These are phyloP conservation scores for Buathra laborator DNA, from an alignment of 2,888 invertebrate species.

Conservation along the genomic window DNA sequence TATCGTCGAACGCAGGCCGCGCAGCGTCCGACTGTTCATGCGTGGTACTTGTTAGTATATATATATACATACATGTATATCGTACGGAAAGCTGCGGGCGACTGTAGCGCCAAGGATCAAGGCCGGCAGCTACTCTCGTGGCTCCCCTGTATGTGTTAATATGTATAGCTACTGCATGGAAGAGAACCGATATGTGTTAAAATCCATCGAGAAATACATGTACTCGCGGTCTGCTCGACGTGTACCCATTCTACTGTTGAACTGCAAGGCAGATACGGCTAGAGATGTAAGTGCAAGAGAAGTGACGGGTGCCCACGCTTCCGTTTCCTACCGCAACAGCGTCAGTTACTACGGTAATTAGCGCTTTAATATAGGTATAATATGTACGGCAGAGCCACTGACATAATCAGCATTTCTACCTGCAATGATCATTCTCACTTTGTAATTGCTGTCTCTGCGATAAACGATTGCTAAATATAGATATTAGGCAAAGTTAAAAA, in stretches of 20 bases:
- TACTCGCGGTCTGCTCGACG: constrained; percentile 2
- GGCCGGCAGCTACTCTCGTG: constrained; percentile 79
- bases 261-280: constrained; percentile 33
- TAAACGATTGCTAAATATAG: constrained; percentile 3
- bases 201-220: constrained; percentile 47
- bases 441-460: not conserved
- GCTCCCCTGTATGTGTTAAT: constrained; percentile 36
- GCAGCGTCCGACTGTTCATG: constrained; percentile 56
- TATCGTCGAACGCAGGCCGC: constrained; percentile 71
- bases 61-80: not conserved
- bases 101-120: constrained; percentile 84
- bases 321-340: constrained; percentile 59
- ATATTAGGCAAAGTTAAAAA: not conserved
- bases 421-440: not conserved
- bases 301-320: constrained; percentile 51
- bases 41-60: constrained; percentile 56
- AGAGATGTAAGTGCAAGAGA: constrained; percentile 2
- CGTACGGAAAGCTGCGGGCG: constrained; percentile 75
- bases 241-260: constrained; percentile 12
- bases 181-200: constrained; percentile 58
- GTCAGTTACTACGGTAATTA: constrained; percentile 46
- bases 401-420: not conserved
- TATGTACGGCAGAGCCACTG: constrained; percentile 20
- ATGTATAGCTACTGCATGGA: constrained; percentile 6
- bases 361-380: constrained; percentile 6